These are phyloP conservation scores for Cepaea hortensis DNA, from an alignment of 2,888 invertebrate species.

Conservation along the genomic window DNA sequence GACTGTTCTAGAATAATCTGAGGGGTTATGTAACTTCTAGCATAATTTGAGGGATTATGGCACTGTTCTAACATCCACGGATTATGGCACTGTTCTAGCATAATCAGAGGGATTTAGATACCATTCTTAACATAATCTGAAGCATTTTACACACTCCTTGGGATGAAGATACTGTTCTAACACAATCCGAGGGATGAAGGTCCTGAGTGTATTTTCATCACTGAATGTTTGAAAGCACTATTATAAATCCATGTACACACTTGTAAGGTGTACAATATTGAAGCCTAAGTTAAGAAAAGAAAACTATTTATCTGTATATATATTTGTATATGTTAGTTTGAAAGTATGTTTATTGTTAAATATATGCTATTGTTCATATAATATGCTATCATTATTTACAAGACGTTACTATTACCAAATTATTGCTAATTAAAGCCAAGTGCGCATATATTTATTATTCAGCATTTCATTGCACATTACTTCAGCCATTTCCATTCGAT, in stretches of 20 bases:
- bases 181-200: neutral
- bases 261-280: neutral
- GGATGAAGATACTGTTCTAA: constrained; percentile 1
- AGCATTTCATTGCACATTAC: neutral
- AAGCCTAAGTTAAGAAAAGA: constrained; percentile 11
- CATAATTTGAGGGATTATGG: too few relatives aligned
- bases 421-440: neutral
- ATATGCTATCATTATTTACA: neutral
- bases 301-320: constrained; percentile 31
- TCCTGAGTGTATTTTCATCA: constrained; percentile 40
- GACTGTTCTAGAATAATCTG: too few relatives aligned
- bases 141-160: too few relatives aligned
- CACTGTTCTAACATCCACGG: too few relatives aligned
- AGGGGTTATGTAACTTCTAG: too few relatives aligned
- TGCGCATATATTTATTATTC: constrained; percentile 15
- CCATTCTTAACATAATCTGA: too few relatives aligned
- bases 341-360: neutral
- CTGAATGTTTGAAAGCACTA: constrained; percentile 14
- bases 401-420: neutral
- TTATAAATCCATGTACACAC: constrained; percentile 13
- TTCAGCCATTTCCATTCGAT: neutral
- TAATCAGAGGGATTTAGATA: too few relatives aligned
- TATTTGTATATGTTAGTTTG: constrained; percentile 19
- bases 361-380: neutral
- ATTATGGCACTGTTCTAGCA: too few relatives aligned